Percentiles rank a stretch among this genome's conserved stretches.
These are phyloP conservation scores for Philopedon plagiatum DNA, from an alignment of 2,888 invertebrate genomes.

Conservation along the genomic window DNA sequence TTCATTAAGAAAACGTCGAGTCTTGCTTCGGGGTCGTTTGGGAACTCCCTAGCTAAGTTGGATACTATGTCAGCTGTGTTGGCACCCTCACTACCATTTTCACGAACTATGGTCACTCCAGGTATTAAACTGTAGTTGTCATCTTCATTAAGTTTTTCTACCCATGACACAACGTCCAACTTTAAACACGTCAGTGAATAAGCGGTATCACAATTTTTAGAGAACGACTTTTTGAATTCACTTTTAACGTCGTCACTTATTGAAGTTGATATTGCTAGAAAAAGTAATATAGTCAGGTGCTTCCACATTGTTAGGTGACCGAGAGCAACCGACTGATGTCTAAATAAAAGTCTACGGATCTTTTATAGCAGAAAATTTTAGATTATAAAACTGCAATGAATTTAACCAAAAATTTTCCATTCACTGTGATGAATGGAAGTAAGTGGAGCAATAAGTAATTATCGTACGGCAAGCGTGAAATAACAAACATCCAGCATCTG, in stretches of 20 bases:
- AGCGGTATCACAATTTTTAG: constrained; percentile 72
- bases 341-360: constrained; percentile 13
- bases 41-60: constrained; percentile 81
- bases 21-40: constrained; percentile 80
- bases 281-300: neutral
- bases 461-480: constrained; percentile 42
- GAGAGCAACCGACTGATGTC: constrained; percentile 15
- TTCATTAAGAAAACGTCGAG: constrained; percentile 82
- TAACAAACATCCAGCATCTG: constrained; percentile 39
- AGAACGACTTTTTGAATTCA: constrained; percentile 64
- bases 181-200: constrained; percentile 85
- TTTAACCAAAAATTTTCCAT: constrained; percentile 31
- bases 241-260: constrained; percentile 54
- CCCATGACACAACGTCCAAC: constrained; percentile 81
- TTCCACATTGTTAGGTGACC: constrained; percentile 20
- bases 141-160: constrained; percentile 81
- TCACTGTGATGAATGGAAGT: constrained; percentile 36
- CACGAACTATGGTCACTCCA: constrained; percentile 82
- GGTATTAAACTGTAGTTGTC: constrained; percentile 80
- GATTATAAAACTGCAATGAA: constrained; percentile 34
- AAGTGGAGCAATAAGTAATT: constrained; percentile 49
- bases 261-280: constrained; percentile 6
- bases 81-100: constrained; percentile 69
- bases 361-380: constrained; percentile 41
- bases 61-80: constrained; percentile 80